Base-by-base conservation (phyloP, 2,113 vertebrate species). In the Ochotona curzoniae region DNA sequence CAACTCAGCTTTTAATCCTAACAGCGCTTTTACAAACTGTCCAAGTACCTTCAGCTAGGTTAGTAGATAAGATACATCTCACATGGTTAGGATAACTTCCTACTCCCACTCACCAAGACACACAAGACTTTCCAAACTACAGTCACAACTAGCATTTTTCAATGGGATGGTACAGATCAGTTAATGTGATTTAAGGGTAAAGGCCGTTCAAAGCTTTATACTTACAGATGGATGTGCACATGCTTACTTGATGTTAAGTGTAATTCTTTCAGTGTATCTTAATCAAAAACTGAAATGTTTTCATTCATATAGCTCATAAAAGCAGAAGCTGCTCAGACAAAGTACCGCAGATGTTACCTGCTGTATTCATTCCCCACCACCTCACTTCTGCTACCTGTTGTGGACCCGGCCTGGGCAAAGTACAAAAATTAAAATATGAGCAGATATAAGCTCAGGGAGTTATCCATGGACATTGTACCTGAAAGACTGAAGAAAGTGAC, bases 191-290 rank as follows among this genome's bases (percentile, higher is more conserved):
- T 26, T 54, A 64, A 60, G 17, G 14, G 14, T 38, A 76, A 83
- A 61, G n/a, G 44, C 11, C 71, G 32, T 73, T 94, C 80, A 73
- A 35, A 70, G 66, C 54, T 79, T 76, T 69, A 69, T 30, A 71
- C 64, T 57, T n/a, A 63, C 5, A 38, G n/a, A 57, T 57, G 54
- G 54, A 57, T 57, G 2, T 14, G 0, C 13, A 51, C 38, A 26
- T 64, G 8, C 13, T 66, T 10, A 44, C 38, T 78, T 32, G 44
- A 44, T 44, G 26, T 73, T 54, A 57, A 85, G 47, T 66, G 32
- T 4, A 73, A 57, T 73, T 35, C 32, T 61, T 5, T 14, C 25
- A 15, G 20, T 82, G 64, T 47, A 15, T 47, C 17, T 82, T 57
- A 51, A 44, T 83, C 5, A 69, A 66, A 76, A 79, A 44, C 3